Percentiles rank a stretch among this genome's conserved stretches.
Conservation (phyloP, 2,888 invertebrate genomes). For the Heteromurus nitidus region DNA sequence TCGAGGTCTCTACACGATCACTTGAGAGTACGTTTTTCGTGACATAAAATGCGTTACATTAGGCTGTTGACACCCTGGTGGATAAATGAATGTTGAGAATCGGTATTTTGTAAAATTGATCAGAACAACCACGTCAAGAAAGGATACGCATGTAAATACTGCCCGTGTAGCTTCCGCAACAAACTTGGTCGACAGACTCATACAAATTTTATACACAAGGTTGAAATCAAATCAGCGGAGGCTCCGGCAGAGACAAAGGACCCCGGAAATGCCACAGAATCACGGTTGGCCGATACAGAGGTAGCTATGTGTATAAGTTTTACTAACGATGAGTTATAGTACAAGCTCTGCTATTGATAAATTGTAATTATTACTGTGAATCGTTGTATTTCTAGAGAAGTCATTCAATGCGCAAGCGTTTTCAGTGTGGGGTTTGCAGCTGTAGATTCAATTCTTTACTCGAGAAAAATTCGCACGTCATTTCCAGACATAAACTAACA, state of each 20-base stretch:
- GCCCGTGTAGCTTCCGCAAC: slow-evolving; percentile 1
- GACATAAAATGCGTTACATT: neutral
- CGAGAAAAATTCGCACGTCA: neutral
- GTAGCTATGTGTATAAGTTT: no score
- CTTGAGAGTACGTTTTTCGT: neutral
- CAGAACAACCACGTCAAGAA: neutral
- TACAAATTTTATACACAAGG: neutral
- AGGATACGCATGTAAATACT: neutral
- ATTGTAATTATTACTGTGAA: neutral
- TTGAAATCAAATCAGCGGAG: neutral
- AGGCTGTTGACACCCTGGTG: neutral
- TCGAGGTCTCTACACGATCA: neutral
- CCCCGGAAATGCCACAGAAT: neutral
- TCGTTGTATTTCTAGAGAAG: neutral
- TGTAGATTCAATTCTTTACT: neutral
- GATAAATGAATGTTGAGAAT: neutral
- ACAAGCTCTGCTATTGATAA: neutral
- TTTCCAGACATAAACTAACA: no score
- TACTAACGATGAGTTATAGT: neutral
- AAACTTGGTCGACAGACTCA: neutral
- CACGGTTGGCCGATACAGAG: no score
- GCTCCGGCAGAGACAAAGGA: neutral
- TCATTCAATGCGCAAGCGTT: neutral
- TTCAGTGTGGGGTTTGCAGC: neutral
- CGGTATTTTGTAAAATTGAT: neutral